phyloP scores from a whole-genome alignment of 2,797 vertebrate species.

The Tauraco hartlaubi region DNA sequence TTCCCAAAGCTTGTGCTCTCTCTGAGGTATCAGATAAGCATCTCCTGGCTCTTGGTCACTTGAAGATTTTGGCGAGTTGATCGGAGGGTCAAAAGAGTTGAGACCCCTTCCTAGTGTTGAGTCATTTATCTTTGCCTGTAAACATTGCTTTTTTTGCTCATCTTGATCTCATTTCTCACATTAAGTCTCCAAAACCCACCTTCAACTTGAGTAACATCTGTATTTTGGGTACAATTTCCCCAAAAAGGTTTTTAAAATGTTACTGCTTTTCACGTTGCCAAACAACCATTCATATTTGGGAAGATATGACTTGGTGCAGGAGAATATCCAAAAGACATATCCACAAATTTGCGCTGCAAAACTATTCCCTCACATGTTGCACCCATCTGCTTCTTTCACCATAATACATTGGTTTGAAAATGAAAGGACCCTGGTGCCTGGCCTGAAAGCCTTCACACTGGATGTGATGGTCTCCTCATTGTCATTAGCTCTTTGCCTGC shows the following conservation, averaged over 20 bases:
- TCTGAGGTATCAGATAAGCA: background rate
- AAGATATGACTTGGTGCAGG: background rate
- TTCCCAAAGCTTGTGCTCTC: rapidly evolving
- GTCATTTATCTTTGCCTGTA: background rate
- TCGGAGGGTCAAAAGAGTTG: background rate
- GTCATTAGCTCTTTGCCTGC: constrained; percentile 48
- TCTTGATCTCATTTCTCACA: background rate
- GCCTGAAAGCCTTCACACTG: background rate
- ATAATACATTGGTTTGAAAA: background rate
- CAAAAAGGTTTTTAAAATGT: rapidly evolving
- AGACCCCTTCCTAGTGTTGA: background rate
- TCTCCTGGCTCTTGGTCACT: background rate
- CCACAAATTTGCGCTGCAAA: background rate
- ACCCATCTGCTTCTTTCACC: background rate
- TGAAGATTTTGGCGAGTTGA: background rate
- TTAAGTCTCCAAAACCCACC: background rate
- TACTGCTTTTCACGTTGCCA: background rate
- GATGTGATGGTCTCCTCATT: background rate
- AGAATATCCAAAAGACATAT: background rate
- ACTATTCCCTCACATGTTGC: rapidly evolving
- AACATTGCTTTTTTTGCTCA: background rate
- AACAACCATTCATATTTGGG: background rate
- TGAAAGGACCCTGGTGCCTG: background rate
- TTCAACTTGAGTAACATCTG: background rate
- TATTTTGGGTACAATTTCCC: background rate